Evolutionary conservation across 2,888 invertebrate species (phyloP).

Genomic region (Mythimna albipuncta): DNA sequence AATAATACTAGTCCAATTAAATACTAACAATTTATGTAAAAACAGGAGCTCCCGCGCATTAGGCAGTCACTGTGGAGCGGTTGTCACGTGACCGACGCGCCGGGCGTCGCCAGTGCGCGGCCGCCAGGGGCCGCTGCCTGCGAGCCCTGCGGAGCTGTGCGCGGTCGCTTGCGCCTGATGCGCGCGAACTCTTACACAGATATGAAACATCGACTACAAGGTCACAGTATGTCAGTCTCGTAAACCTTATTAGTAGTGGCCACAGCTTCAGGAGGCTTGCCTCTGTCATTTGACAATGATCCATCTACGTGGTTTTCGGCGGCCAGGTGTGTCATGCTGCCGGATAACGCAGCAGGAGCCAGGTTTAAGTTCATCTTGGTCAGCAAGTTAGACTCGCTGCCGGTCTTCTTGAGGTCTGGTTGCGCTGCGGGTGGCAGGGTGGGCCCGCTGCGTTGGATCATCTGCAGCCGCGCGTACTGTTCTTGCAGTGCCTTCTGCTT

Average conservation of each 20-base stretch:
- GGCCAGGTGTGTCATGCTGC: conserved; percentile 85
- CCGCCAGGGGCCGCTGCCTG: not conserved
- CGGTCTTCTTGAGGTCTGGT: conserved; percentile 95
- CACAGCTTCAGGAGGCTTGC: conserved; percentile 69
- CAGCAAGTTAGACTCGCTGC: conserved; percentile 96
- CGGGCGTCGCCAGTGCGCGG: not conserved
- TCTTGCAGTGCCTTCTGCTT: conserved; percentile 97
- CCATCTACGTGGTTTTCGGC: conserved; percentile 67
- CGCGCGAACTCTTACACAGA: conserved; percentile 67
- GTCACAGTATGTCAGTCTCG: conserved; percentile 98
- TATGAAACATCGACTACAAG: conserved; percentile 75
- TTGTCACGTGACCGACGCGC: not conserved
- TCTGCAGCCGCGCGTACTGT: conserved; percentile 97
- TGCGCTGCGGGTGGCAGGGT: conserved; percentile 92
- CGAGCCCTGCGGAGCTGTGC: not conserved
- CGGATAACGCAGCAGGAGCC: conserved; percentile 83
- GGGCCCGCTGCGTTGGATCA: conserved; percentile 95
- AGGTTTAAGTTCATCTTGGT: conserved; percentile 95
- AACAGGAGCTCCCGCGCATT: conserved; percentile 54
- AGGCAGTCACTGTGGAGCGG: conserved; percentile 20
- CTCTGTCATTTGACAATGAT: conserved; percentile 49
- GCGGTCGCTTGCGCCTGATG: conserved; percentile 19
- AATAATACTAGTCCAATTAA: conserved; percentile 51
- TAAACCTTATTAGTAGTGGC: conserved; percentile 95
- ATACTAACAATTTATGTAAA: conserved; percentile 54